Evolutionary conservation across 1,140 invertebrate species (phyloP), one percentile per base, ranked within the genome.

Genomic region (Aphaenogaster floridana): DNA sequence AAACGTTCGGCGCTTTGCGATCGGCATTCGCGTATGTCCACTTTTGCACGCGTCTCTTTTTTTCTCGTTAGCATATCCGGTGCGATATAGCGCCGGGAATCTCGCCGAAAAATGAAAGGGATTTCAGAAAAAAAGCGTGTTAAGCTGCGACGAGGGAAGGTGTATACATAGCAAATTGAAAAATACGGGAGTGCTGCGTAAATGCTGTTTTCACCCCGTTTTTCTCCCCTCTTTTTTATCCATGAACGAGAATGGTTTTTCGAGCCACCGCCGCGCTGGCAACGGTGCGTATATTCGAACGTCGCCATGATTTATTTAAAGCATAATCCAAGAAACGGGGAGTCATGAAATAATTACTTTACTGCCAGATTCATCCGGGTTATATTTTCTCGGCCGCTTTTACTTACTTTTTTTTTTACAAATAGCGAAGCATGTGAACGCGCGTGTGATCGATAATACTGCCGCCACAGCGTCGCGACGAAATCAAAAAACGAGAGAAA

Each of bases 131-230:
- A 83, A 86, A 79, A 79, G 59, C 61, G 83, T 57, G 83, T 54
- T 86, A 86, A 85, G 81, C 81, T 61, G 63, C 80, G 69, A 76
- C 54, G 69, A 84, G 80, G 45, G 42, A 66, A 52, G 72, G 74
- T 66, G 61, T 86, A 79, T 86, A 86, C 76, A 61, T 79, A 57
- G 72, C 74, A 79, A 86, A 86, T 86, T 86, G 83, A 86, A 86
- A 86, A 86, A 86, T 86, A 86, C 83, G 83, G 63, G 74, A 86
- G 80, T 84, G 48, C 48, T 39, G 28, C 61, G 74, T 86, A 86
- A 86, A 86, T 86, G 83, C 74, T 79, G 83, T 77, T 86, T 77
- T 86, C 63, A 34, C n/a, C 64, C 28, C 28, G n/a, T 45, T 59
- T 74, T 57, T 59, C 52, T 83, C 69, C 13, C 34, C 34, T 34